phyloP scores from a whole-genome alignment of 2,113 vertebrate genomes.

The Coracopsis vasa region DNA sequence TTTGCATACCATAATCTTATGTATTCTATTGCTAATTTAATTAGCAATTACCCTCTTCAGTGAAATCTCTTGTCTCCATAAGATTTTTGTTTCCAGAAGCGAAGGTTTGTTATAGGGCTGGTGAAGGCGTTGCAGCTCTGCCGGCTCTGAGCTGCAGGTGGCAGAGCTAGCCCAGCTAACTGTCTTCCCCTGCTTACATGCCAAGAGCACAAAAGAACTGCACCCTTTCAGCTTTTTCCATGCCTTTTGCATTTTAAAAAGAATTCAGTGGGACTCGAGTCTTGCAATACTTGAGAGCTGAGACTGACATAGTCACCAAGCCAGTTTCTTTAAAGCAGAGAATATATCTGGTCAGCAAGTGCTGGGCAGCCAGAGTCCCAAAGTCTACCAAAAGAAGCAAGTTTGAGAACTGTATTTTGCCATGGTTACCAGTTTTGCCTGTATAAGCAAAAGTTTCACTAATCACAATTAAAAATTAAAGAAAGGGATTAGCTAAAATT shows the following conservation, averaged over 20 bases:
- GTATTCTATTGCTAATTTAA: neutral
- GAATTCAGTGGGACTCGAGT: neutral
- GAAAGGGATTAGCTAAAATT: neutral
- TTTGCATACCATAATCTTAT: neutral
- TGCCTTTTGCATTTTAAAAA: neutral
- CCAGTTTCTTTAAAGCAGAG: neutral
- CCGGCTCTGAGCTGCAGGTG: constrained; percentile 70
- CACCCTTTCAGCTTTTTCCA: neutral
- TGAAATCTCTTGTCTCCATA: neutral
- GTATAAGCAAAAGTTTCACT: neutral
- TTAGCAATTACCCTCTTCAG: neutral
- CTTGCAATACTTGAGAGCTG: neutral
- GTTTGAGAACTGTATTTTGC: neutral
- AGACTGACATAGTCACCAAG: neutral
- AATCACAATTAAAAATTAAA: neutral
- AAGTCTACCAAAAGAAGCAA: neutral
- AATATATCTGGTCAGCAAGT: neutral
- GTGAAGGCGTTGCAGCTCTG: neutral
- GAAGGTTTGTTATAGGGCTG: rapidly evolving
- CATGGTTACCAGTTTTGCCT: neutral
- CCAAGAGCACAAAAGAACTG: neutral
- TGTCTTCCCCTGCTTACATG: neutral
- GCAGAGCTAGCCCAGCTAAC: constrained; percentile 68
- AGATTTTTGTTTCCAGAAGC: rapidly evolving
- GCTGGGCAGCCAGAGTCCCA: neutral